Evolutionary conservation across 2,797 vertebrate genomes (phyloP).

Genomic region (Parotocinclus haroldoi): DNA sequence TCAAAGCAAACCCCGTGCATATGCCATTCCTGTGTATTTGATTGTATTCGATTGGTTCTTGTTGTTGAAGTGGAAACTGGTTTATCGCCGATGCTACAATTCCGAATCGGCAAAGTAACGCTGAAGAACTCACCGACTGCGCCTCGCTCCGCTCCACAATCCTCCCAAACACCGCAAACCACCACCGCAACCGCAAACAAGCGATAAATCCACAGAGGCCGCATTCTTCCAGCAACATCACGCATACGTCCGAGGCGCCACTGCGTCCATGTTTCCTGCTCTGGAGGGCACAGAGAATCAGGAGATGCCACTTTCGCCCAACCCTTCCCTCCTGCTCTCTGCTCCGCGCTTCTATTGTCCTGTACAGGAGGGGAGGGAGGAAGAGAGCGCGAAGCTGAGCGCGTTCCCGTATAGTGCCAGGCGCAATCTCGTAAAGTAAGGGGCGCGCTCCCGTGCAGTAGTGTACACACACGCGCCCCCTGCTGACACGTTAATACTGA

Average conservation of each 20-base stretch:
- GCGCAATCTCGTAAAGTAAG: too few relatives aligned
- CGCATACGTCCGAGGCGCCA: slow-evolving; percentile 35
- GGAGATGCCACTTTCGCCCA: slow-evolving; percentile 38
- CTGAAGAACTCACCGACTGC: slow-evolving; percentile 53
- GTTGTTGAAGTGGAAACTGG: too few relatives aligned
- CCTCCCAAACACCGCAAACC: slow-evolving; percentile 32
- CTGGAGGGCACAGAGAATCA: slow-evolving; percentile 37
- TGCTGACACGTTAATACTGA: slow-evolving; percentile 13
- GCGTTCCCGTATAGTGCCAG: background rate
- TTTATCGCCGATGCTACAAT: too few relatives aligned
- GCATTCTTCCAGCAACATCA: slow-evolving; percentile 57
- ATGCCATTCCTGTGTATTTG: too few relatives aligned
- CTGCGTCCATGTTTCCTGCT: slow-evolving; percentile 48
- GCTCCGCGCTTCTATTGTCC: slow-evolving; percentile 45
- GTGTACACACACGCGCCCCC: slow-evolving; percentile 28
- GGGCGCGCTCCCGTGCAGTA: too few relatives aligned
- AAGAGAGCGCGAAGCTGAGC: slow-evolving; percentile 1
- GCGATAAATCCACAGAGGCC: slow-evolving; percentile 38
- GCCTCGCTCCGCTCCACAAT: slow-evolving; percentile 39
- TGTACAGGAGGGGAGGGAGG: slow-evolving; percentile 35
- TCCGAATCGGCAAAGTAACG: background rate
- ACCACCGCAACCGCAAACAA: slow-evolving; percentile 44
- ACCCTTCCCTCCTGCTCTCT: slow-evolving; percentile 39
- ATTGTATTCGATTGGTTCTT: too few relatives aligned
- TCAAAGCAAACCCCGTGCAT: too few relatives aligned